Conservation (phyloP, 2,113 vertebrate genomes). For the Cephalopterus ornatus region DNA sequence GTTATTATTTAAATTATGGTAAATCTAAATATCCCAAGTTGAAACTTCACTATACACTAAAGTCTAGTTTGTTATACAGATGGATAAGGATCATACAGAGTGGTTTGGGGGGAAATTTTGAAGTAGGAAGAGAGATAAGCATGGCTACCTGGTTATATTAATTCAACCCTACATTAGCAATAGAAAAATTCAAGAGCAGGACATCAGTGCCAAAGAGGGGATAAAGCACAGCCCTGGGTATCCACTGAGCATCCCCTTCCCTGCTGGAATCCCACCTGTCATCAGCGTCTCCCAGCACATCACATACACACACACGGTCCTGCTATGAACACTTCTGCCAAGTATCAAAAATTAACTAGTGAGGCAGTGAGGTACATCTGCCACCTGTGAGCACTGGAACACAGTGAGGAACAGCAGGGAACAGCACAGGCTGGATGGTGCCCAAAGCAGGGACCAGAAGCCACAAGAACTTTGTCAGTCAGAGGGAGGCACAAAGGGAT, state of each 20-base stretch:
- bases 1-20: background rate
- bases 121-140: background rate
- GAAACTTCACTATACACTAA: background rate
- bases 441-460: background rate
- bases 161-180: background rate
- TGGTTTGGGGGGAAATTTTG: rapidly evolving
- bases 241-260: background rate
- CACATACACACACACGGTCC: background rate
- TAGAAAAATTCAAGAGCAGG: background rate
- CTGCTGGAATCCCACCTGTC: background rate
- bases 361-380: no score
- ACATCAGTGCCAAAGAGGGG: no score
- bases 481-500: background rate
- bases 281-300: background rate
- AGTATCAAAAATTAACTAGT: background rate
- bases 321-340: background rate
- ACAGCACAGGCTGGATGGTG: background rate
- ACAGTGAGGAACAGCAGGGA: background rate
- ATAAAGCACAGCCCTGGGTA: background rate
- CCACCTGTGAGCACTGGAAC: rapidly evolving
- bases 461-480: background rate
- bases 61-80: background rate
- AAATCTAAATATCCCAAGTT: background rate
- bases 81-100: rapidly evolving
- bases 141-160: background rate